Base-by-base conservation (phyloP, 2,888 invertebrate genomes). In the Phortica okadai region DNA sequence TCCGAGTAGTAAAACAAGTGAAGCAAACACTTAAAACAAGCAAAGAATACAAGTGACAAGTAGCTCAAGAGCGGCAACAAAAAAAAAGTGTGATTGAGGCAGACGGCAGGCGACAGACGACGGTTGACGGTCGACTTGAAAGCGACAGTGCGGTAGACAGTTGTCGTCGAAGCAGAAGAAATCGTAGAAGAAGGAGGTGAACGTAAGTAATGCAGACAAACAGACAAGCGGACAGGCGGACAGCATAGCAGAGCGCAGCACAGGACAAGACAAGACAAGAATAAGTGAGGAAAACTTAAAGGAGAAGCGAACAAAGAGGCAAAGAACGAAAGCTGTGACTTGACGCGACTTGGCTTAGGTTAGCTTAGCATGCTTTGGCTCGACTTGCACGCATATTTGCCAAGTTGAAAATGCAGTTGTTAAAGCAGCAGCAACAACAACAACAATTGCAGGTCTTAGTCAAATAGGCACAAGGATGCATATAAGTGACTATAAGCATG, bases 401-500 rank as follows among this genome's bases (percentile, higher is more conserved):
- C 62, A 62, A 62, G 25, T 16, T 11, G 44, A 44, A 14, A 41
- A 67, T 33, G 33, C 44, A 54, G 67, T 58, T 33, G n/a, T 16
- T 41, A n/a, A 56, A 58, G 62, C 59, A 73, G 10, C 62, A 62
- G 33, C 16, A 62, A 59, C n/a, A 69, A 76, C 66, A 74, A 33
- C 81, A 73, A 59, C 66, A 42, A 42, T 11, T 42, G 66, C 66
- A 66, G 42, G 66, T 62, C 62, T n/a, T 25, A 62, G 62, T 66
- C 42, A 21, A 72, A 72, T 72, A 72, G 56, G 70, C 70, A 72
- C 70, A 72, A 72, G 70, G 70, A 72, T 72, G 70, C 70, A 33
- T 72, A 72, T 14, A 14, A 69, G 44, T 45, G 21, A 21, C 25
- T 69, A 45, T 25, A 56, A 54, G 44, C 6, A 54, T 72, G 41